Evolutionary conservation across 2,113 vertebrate species (phyloP).

Genomic region (Sphaerodactylus townsendi): DNA sequence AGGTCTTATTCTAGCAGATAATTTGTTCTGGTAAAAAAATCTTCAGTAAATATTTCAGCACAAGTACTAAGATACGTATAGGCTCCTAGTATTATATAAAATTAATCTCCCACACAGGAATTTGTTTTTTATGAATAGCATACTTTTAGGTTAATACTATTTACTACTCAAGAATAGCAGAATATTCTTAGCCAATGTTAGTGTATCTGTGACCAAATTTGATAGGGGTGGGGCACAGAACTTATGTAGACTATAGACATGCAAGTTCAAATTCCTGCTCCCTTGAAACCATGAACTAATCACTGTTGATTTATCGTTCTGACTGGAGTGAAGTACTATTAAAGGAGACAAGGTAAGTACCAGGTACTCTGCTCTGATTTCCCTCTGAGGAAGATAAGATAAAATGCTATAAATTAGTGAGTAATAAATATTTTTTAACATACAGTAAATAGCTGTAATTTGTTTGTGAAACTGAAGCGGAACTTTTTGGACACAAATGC

Average conservation of each 20-base stretch:
- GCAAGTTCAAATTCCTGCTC: not conserved
- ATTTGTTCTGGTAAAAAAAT: conserved; percentile 80
- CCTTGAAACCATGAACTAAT: not conserved
- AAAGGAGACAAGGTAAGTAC: not conserved
- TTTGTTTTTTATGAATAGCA: conserved; percentile 53
- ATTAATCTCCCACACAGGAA: conserved; percentile 52
- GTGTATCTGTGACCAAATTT: not conserved
- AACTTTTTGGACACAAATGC: not conserved
- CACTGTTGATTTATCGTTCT: not conserved
- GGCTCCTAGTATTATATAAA: conserved; percentile 71
- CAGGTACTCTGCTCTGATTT: not conserved
- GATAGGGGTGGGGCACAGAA: not conserved
- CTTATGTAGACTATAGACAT: not conserved
- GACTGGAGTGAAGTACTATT: not conserved
- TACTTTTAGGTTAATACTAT: conserved; percentile 34
- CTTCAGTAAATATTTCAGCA: conserved; percentile 77
- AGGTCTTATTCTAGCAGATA: conserved; percentile 76
- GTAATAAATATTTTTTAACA: not conserved
- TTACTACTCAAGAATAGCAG: not conserved
- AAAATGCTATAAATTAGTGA: not conserved
- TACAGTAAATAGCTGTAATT: too few relatives aligned
- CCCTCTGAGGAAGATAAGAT: not conserved
- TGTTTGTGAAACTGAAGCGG: too few relatives aligned
- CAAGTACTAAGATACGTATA: conserved; percentile 57
- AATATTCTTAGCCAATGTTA: not conserved